Evolutionary conservation across 2,888 invertebrate species (phyloP).

Genomic region (Plagiodera versicolora): DNA sequence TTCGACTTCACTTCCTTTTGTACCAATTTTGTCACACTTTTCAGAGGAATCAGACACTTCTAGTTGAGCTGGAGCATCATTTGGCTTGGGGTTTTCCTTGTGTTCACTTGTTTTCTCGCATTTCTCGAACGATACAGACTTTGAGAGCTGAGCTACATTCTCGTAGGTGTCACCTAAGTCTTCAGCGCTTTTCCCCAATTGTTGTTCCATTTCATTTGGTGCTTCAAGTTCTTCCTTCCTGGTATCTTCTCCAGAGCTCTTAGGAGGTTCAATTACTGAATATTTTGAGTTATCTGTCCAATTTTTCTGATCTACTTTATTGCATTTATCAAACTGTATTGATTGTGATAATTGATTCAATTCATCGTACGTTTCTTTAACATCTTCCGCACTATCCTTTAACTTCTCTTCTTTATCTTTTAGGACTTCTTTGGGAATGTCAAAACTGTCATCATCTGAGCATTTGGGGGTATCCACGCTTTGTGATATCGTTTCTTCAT

Average conservation of each 20-base stretch:
- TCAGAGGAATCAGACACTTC: background rate
- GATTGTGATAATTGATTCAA: background rate
- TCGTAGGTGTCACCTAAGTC: slow-evolving; percentile 27
- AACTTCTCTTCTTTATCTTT: slow-evolving; percentile 32
- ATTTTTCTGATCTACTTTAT: slow-evolving; percentile 11
- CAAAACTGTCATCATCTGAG: background rate
- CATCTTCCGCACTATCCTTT: background rate
- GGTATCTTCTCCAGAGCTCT: background rate
- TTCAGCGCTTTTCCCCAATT: slow-evolving; percentile 27
- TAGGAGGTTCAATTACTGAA: background rate
- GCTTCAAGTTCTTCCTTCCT: slow-evolving; percentile 8
- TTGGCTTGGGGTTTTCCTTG: background rate
- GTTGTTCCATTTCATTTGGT: slow-evolving; percentile 31
- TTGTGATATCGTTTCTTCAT: background rate
- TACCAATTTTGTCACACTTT: slow-evolving; percentile 14
- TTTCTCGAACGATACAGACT: slow-evolving; percentile 30
- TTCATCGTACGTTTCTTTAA: background rate
- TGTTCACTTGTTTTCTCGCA: slow-evolving; percentile 20
- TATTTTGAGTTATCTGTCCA: slow-evolving; percentile 7
- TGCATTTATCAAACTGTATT: background rate
- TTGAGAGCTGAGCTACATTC: slow-evolving; percentile 29
- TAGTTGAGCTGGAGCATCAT: background rate
- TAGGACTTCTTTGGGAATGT: background rate
- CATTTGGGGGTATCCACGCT: background rate
- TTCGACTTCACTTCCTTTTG: slow-evolving; percentile 20